Conservation (phyloP, 2,113 vertebrate species). For the Meles meles region DNA sequence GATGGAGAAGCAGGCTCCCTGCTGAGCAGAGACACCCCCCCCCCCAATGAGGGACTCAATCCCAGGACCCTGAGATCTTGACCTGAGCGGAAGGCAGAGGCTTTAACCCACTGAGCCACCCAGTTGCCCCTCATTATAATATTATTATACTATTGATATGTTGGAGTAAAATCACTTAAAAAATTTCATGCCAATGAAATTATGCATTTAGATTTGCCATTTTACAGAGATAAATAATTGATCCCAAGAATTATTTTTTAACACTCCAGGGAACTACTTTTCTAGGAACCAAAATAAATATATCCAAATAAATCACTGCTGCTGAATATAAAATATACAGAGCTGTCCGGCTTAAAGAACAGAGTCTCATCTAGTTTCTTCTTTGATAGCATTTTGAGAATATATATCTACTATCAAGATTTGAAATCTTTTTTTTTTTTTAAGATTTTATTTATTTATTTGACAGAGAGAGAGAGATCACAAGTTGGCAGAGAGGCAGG, state of each 20-base stretch:
- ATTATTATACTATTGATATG: neutral
- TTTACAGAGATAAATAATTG: neutral
- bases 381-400: neutral
- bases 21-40: no score
- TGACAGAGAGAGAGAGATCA: no score
- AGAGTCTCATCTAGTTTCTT: slow-evolving; percentile 15
- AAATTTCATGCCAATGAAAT: neutral
- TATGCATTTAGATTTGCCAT: neutral
- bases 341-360: neutral
- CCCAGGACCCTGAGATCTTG: no score
- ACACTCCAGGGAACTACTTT: neutral
- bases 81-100: no score
- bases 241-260: neutral
- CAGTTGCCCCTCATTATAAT: no score
- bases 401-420: slow-evolving; percentile 8
- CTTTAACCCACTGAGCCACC: no score
- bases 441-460: no score
- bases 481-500: no score
- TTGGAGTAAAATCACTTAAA: neutral
- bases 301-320: neutral
- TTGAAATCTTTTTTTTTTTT: slow-evolving; percentile 45
- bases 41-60: no score
- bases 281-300: neutral
- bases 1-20: no score
- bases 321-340: neutral